Conservation (phyloP, 2,888 invertebrate genomes). For the Drosophila suboccidentalis region DNA sequence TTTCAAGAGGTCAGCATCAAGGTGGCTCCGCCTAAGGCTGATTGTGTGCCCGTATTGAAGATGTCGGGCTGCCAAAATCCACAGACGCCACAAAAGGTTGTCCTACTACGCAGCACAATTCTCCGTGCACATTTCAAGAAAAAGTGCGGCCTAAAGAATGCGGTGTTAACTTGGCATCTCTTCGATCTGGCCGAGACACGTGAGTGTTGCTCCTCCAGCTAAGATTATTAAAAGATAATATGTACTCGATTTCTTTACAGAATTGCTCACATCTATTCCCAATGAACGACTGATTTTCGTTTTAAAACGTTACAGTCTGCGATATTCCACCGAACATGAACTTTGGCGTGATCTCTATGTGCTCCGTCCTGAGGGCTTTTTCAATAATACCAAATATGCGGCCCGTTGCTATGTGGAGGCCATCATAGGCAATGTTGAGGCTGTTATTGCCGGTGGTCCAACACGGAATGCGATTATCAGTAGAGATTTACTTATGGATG, state of each 20-base stretch:
- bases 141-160: background rate
- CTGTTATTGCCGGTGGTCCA: slow-evolving; percentile 50
- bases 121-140: background rate
- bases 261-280: background rate
- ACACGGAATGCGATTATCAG: accelerated
- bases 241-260: slow-evolving; percentile 9
- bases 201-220: background rate
- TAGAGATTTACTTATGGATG: slow-evolving; percentile 35
- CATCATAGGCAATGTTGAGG: slow-evolving; percentile 23
- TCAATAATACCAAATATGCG: background rate
- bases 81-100: background rate
- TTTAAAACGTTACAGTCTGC: slow-evolving; percentile 23
- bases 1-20: background rate
- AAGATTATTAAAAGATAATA: background rate
- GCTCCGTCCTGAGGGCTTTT: slow-evolving; percentile 10
- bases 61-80: slow-evolving; percentile 4
- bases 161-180: slow-evolving; percentile 29
- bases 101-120: background rate
- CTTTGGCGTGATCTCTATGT: slow-evolving; percentile 38
- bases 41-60: slow-evolving; percentile 23
- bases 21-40: background rate
- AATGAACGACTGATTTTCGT: background rate
- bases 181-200: slow-evolving; percentile 18
- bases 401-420: slow-evolving; percentile 54
- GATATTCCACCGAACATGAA: background rate